Conservation (phyloP, 2,797 vertebrate species). For the Scarus forsteni region DNA sequence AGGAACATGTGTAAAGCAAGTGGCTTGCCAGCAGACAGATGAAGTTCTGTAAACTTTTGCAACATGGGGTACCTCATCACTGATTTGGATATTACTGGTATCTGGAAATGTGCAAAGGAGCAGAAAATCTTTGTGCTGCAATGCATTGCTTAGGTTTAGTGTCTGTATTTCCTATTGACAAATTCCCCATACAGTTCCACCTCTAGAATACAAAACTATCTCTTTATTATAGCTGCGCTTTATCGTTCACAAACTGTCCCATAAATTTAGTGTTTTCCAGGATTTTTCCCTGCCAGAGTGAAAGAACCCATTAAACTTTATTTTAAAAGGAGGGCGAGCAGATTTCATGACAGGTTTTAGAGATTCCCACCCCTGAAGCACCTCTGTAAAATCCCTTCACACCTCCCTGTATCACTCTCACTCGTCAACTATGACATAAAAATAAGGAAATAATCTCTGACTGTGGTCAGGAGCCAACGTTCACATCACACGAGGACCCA, state of each 20-base stretch:
- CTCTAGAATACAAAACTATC: too few relatives aligned
- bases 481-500: slow-evolving; percentile 16
- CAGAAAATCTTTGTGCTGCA: too few relatives aligned
- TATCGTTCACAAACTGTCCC: slow-evolving; percentile 4
- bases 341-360: slow-evolving; percentile 51
- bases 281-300: not conserved
- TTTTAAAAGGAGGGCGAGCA: slow-evolving; percentile 30
- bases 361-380: slow-evolving; percentile 28
- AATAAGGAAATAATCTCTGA: slow-evolving; percentile 4
- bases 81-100: too few relatives aligned
- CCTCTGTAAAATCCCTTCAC: slow-evolving; percentile 36
- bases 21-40: too few relatives aligned
- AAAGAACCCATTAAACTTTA: slow-evolving; percentile 21
- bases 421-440: slow-evolving; percentile 13
- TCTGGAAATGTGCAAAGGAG: too few relatives aligned
- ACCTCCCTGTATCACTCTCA: slow-evolving; percentile 24
- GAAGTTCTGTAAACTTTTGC: too few relatives aligned
- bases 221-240: not conserved
- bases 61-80: too few relatives aligned
- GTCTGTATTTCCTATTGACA: too few relatives aligned
- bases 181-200: too few relatives aligned
- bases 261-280: slow-evolving; percentile 20
- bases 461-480: slow-evolving; percentile 2
- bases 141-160: too few relatives aligned
- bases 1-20: too few relatives aligned